Conservation (phyloP, 2,888 invertebrate genomes). For the Itoplectis maculator region DNA sequence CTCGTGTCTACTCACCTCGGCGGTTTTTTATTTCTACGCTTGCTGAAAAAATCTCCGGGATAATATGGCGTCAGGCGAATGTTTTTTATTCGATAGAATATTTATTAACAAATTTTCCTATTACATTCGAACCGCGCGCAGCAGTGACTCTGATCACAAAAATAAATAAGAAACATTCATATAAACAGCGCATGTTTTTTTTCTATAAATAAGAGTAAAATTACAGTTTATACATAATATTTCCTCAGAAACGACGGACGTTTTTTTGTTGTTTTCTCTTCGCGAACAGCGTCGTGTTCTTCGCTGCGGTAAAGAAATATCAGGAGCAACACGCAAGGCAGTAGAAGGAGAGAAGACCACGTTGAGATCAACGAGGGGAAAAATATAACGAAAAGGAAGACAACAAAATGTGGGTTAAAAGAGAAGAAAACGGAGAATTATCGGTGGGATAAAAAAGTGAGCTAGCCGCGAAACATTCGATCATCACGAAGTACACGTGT, state of each 20-base stretch:
- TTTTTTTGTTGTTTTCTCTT: constrained; percentile 37
- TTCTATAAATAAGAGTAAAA: constrained; percentile 64
- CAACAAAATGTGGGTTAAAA: constrained; percentile 9
- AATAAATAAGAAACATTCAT: constrained; percentile 70
- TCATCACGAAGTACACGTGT: constrained; percentile 39
- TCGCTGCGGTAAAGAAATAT: constrained; percentile 32
- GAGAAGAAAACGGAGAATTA: neutral
- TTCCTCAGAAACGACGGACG: constrained; percentile 61
- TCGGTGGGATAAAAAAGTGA: constrained; percentile 26
- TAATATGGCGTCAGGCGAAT: neutral
- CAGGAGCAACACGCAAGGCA: constrained; percentile 2
- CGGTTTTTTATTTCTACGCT: neutral
- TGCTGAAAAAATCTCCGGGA: neutral
- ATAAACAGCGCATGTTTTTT: constrained; percentile 64
- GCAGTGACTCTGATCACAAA: constrained; percentile 67
- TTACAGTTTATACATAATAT: constrained; percentile 67
- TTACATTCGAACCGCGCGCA: constrained; percentile 56
- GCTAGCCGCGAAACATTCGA: constrained; percentile 18
- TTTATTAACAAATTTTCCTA: constrained; percentile 43
- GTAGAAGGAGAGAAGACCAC: constrained; percentile 1
- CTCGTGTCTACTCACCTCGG: constrained; percentile 18
- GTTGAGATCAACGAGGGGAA: constrained; percentile 7
- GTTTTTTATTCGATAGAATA: constrained; percentile 34
- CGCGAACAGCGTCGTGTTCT: constrained; percentile 15
- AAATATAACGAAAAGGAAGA: constrained; percentile 15